These are phyloP conservation scores for Gephyroberyx darwinii DNA, from an alignment of 2,797 vertebrate species.

Conservation along the genomic window DNA sequence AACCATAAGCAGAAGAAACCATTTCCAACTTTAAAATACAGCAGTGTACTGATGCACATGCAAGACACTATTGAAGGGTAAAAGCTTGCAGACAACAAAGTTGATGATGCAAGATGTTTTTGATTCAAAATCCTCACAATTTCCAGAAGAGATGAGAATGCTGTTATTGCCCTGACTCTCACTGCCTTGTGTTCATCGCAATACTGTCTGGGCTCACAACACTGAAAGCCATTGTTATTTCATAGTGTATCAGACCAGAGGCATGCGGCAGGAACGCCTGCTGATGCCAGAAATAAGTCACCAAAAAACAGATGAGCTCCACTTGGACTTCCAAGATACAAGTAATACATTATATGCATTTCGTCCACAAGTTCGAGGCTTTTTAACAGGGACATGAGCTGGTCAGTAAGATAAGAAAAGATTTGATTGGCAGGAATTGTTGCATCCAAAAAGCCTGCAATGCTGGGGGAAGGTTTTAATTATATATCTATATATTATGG, in stretches of 20 bases:
- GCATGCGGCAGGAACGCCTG: slow-evolving; percentile 7
- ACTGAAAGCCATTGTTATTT: too few species aligned
- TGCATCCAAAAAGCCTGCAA: too few species aligned
- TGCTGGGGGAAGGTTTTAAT: too few species aligned
- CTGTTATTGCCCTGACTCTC: slow-evolving; percentile 7
- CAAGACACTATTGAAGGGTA: neutral
- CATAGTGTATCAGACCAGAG: slow-evolving; percentile 36
- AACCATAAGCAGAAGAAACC: neutral
- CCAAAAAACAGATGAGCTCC: neutral
- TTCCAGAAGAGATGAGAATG: slow-evolving; percentile 26
- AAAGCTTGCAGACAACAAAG: slow-evolving; percentile 8
- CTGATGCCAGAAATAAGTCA: neutral
- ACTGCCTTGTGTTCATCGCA: slow-evolving; percentile 9
- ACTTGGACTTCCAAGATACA: too few species aligned
- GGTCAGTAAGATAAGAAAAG: too few species aligned
- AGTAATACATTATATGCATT: too few species aligned
- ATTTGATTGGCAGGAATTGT: too few species aligned
- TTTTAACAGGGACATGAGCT: too few species aligned
- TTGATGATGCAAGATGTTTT: slow-evolving; percentile 43
- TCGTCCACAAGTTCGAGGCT: too few species aligned
- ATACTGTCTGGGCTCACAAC: neutral
- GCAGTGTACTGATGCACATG: neutral
- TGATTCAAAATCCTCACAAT: slow-evolving; percentile 3
- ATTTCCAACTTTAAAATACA: too few species aligned
- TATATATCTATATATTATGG: too few species aligned